Conservation (phyloP, 2,113 vertebrate species). For the Sylvia atricapilla region DNA sequence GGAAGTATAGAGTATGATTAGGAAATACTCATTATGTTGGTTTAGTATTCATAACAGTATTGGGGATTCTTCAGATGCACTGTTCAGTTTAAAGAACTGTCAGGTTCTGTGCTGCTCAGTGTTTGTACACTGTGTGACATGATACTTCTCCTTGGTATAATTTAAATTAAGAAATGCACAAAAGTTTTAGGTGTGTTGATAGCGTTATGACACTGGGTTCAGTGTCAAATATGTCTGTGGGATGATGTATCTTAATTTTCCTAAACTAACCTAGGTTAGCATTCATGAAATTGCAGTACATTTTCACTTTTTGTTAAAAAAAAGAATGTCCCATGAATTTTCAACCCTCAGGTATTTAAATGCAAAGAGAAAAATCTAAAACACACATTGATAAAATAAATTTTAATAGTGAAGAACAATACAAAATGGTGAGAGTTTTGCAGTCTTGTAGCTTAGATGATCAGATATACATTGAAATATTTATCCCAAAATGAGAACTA, state of each 20-base stretch:
- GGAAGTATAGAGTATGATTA: background rate
- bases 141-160: background rate
- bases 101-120: background rate
- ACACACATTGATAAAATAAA: background rate
- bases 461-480: background rate
- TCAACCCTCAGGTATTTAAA: background rate
- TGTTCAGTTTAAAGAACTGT: background rate
- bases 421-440: background rate
- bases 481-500: background rate
- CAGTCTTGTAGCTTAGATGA: background rate
- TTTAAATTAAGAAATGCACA: conserved; percentile 30
- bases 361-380: background rate
- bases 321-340: background rate
- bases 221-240: background rate
- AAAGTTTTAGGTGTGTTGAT: conserved; percentile 17
- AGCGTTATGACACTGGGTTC: background rate
- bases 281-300: conserved; percentile 15
- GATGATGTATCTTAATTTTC: conserved; percentile 18
- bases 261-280: background rate
- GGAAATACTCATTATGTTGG: background rate
- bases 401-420: background rate
- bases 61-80: background rate
- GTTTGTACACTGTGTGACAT: background rate
- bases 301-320: conserved; percentile 18
- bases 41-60: background rate